Percentiles rank a stretch among this genome's conserved stretches.
phyloP scores from a whole-genome alignment of 1,140 invertebrate genomes.

The Eufriesea mexicana region DNA sequence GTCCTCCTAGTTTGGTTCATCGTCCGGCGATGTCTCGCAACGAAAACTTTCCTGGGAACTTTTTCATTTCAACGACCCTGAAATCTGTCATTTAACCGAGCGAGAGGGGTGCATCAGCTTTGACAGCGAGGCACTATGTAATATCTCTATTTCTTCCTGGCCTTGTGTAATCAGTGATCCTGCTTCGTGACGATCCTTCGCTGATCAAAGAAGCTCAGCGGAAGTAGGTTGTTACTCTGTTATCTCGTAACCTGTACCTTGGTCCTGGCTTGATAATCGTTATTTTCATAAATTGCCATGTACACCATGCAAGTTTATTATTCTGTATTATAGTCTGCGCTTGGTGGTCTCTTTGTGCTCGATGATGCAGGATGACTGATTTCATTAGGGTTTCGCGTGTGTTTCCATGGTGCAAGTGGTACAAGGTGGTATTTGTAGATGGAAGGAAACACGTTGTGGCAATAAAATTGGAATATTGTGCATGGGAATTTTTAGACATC shows the following conservation, averaged over 20 bases:
- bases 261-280: too few relatives aligned
- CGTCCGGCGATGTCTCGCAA: conserved; percentile 36
- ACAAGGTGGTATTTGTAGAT: too few relatives aligned
- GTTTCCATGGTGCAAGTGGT: too few relatives aligned
- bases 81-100: conserved; percentile 71
- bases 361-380: too few relatives aligned
- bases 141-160: conserved; percentile 31
- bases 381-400: too few relatives aligned
- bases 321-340: too few relatives aligned
- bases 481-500: too few relatives aligned
- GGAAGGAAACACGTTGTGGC: too few relatives aligned
- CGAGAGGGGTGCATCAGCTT: conserved; percentile 51
- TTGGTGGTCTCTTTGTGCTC: too few relatives aligned
- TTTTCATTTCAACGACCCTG: conserved; percentile 70
- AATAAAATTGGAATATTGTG: too few relatives aligned
- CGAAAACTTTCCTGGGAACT: conserved; percentile 51
- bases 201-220: conserved; percentile 6
- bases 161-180: conserved; percentile 40
- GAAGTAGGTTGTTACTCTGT: neutral
- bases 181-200: conserved; percentile 10
- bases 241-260: neutral
- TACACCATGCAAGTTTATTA: neutral
- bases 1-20: conserved; percentile 32
- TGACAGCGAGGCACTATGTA: conserved; percentile 69
- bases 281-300: neutral